Evolutionary conservation across 2,888 invertebrate species (phyloP), one percentile per base, ranked within the genome.

Genomic region (Mycalesis mineus): DNA sequence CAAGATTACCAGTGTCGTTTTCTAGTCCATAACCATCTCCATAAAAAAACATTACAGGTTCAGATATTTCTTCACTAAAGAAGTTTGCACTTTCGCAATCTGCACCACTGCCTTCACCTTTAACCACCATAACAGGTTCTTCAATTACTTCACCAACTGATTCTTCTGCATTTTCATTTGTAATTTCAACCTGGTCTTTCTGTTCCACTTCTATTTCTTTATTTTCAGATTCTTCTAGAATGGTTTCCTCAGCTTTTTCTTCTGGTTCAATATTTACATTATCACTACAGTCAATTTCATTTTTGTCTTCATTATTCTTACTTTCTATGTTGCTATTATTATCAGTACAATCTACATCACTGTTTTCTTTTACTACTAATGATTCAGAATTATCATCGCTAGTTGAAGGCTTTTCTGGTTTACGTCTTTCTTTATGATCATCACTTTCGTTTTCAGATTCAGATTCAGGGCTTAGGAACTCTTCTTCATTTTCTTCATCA

Each of bases 11-110:
- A 4, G 94, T 94, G 58, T 93, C 88, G 74, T 94, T 95, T 29
- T 94, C 94, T 15, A 77, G 84, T 4, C 96, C 96, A 67, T 81
- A 91, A 40, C 96, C 96, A 70, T 92, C 92, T 0, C 95, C 95
- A 67, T 88, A 91, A 72, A 96, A 90, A 77, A 91, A 92, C 84
- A 94, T 88, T 0, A 94, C 84, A 0, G 93, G 91, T 80, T 96
- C 96, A 71, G 93, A 93, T 55, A 96, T 93, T 65, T 91, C 92
- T 71, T 95, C 95, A 28, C 95, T 92, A 50, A 94, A 70, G 57
- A 84, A 70, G 68, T 81, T 86, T 60, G 74, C 85, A 58, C 90
- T 90, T 62, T 94, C 91, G 72, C 93, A 93, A 40, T 93, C 93
- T 36, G 90, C 91, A 0, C 94, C 94, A 58, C 90, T 91, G 5